Evolutionary conservation across 1,140 invertebrate species (phyloP).

Genomic region (Eueides isabella): DNA sequence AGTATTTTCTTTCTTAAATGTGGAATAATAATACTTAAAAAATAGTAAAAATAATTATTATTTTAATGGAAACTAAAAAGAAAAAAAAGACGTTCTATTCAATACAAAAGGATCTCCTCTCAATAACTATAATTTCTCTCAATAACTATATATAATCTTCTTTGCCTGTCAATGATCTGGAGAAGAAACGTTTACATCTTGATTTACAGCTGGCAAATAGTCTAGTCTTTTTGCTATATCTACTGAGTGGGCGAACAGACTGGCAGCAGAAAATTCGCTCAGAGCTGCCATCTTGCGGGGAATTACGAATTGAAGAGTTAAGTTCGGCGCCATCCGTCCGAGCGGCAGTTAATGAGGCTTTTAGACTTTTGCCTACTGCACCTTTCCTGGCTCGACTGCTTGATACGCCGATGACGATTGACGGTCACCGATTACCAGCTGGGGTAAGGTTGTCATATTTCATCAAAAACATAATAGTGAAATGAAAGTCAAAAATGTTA

Average conservation of each 20-base stretch:
- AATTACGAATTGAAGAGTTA: conserved; percentile 84
- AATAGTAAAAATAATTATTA: too few relatives aligned
- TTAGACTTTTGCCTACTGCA: conserved; percentile 91
- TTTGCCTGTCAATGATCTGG: too few relatives aligned
- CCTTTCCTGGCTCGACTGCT: conserved; percentile 91
- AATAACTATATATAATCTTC: too few relatives aligned
- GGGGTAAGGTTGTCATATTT: conserved; percentile 85
- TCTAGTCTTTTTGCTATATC: conserved; percentile 89
- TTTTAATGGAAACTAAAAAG: too few relatives aligned
- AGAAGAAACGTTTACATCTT: not conserved
- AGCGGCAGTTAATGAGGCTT: conserved; percentile 94
- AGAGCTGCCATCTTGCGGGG: conserved; percentile 86
- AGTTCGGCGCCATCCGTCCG: conserved; percentile 88
- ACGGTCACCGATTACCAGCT: conserved; percentile 88
- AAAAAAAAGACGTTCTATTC: too few relatives aligned
- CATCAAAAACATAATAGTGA: too few relatives aligned
- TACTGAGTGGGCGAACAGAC: conserved; percentile 87
- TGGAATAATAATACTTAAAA: too few relatives aligned
- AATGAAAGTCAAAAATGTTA: too few relatives aligned
- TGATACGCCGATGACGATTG: conserved; percentile 89
- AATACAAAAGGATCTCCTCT: too few relatives aligned
- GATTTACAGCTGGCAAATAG: conserved; percentile 88
- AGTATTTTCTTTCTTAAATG: too few relatives aligned
- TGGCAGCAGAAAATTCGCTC: conserved; percentile 89
- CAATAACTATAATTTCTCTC: too few relatives aligned